Conservation (phyloP, 2,888 invertebrate genomes). For the Saturnia japonica region DNA sequence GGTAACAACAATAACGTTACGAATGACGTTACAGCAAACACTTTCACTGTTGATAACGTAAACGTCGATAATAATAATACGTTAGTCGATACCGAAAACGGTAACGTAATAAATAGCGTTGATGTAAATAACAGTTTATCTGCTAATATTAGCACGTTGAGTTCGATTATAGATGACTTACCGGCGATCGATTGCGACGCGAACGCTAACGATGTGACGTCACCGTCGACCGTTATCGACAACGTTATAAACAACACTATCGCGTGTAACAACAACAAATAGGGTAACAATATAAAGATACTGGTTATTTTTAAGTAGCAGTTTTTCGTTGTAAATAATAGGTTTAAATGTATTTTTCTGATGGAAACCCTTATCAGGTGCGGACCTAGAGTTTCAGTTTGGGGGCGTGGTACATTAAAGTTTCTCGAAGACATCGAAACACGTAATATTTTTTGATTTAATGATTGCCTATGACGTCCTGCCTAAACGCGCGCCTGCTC, state of each 20-base stretch:
- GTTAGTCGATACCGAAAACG: slow-evolving; percentile 20
- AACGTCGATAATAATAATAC: slow-evolving; percentile 28
- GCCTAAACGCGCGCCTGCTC: no score
- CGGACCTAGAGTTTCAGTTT: no score
- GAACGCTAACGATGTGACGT: slow-evolving; percentile 15
- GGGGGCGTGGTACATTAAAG: no score
- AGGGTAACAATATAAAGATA: neutral
- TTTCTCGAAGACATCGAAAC: no score
- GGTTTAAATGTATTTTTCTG: neutral
- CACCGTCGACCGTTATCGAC: neutral
- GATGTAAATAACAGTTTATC: slow-evolving; percentile 19
- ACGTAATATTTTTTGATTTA: no score
- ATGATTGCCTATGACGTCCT: no score
- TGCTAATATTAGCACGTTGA: slow-evolving; percentile 42
- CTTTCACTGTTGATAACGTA: slow-evolving; percentile 8
- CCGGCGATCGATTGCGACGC: slow-evolving; percentile 70
- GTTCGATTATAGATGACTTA: slow-evolving; percentile 65
- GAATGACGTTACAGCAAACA: slow-evolving; percentile 18
- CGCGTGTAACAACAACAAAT: neutral
- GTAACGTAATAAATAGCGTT: slow-evolving; percentile 28
- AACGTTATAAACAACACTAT: slow-evolving; percentile 15
- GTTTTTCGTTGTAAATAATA: slow-evolving; percentile 3
- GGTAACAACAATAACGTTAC: slow-evolving; percentile 22
- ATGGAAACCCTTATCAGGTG: neutral
- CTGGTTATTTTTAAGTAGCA: slow-evolving; percentile 13